Evolutionary conservation across 2,888 invertebrate species (phyloP).

Genomic region (Cephonodes hylas): DNA sequence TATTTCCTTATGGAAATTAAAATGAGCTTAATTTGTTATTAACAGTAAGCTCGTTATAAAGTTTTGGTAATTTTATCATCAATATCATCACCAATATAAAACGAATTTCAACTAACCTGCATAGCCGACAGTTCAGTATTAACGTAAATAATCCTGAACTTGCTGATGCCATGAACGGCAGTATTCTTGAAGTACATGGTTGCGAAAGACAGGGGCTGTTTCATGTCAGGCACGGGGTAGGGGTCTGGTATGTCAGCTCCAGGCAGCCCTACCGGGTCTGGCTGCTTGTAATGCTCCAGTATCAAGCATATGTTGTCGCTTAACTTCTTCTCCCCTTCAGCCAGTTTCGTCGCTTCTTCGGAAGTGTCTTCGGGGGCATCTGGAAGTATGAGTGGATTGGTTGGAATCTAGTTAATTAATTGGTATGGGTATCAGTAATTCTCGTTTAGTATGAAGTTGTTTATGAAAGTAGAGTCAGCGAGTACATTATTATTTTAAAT

Average conservation of each 20-base stretch:
- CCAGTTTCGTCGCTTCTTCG: conserved; percentile 31
- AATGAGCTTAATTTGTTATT: too few relatives aligned
- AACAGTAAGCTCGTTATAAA: too few relatives aligned
- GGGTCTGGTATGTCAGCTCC: conserved; percentile 91
- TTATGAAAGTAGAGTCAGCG: too few relatives aligned
- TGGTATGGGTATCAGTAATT: too few relatives aligned
- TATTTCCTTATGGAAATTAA: too few relatives aligned
- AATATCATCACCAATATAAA: neutral
- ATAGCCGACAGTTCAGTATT: conserved; percentile 87
- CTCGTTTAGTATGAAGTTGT: too few relatives aligned
- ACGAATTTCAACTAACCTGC: conserved; percentile 80
- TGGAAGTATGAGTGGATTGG: conserved; percentile 14
- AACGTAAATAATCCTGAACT: conserved; percentile 87
- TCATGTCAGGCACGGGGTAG: conserved; percentile 88
- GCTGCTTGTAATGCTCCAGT: conserved; percentile 89
- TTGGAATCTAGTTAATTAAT: too few relatives aligned
- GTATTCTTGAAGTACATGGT: conserved; percentile 87
- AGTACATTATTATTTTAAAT: too few relatives aligned
- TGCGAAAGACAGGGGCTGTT: conserved; percentile 85
- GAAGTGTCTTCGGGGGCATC: conserved; percentile 36
- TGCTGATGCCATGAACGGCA: conserved; percentile 87
- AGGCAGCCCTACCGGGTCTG: conserved; percentile 90
- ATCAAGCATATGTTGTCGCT: conserved; percentile 86
- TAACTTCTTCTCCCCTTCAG: conserved; percentile 83
- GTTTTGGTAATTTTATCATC: neutral